Conservation (phyloP, 2,797 vertebrate species). For the Galago senegalensis region DNA sequence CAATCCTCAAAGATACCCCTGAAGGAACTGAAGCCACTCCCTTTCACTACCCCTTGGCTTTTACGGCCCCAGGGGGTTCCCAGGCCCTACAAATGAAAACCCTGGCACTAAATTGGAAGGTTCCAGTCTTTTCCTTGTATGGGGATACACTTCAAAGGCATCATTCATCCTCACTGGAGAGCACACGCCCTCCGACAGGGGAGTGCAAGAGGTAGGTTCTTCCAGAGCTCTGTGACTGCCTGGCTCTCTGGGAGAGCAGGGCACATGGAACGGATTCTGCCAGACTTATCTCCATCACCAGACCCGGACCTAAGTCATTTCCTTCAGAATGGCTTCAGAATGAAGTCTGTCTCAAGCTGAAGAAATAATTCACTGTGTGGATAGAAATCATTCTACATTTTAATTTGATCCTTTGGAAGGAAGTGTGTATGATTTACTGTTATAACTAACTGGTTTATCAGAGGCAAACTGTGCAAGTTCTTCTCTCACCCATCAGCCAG, state of each 20-base stretch:
- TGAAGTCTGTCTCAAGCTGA: background rate
- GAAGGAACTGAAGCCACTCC: background rate
- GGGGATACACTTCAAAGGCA: constrained; percentile 36
- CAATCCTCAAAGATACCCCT: background rate
- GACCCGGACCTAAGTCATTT: constrained; percentile 13
- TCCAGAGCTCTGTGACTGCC: background rate
- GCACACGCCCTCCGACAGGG: constrained; percentile 22
- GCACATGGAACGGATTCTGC: background rate
- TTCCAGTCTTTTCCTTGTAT: background rate
- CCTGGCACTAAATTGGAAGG: background rate
- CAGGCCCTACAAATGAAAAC: background rate
- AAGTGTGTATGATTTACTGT: background rate
- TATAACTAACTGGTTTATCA: background rate
- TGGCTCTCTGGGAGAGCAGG: background rate
- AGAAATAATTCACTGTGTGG: background rate
- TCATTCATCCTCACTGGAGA: background rate
- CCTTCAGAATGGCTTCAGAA: constrained; percentile 39
- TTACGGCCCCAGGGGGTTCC: background rate
- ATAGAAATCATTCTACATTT: constrained; percentile 12
- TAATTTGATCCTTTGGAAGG: constrained; percentile 17
- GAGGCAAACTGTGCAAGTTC: background rate
- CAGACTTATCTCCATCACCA: background rate
- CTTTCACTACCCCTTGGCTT: background rate
- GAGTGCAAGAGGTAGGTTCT: background rate
- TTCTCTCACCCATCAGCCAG: accelerated